These are phyloP conservation scores for Enteromius paludinosus DNA, from an alignment of 2,797 vertebrate genomes.

Conservation along the genomic window DNA sequence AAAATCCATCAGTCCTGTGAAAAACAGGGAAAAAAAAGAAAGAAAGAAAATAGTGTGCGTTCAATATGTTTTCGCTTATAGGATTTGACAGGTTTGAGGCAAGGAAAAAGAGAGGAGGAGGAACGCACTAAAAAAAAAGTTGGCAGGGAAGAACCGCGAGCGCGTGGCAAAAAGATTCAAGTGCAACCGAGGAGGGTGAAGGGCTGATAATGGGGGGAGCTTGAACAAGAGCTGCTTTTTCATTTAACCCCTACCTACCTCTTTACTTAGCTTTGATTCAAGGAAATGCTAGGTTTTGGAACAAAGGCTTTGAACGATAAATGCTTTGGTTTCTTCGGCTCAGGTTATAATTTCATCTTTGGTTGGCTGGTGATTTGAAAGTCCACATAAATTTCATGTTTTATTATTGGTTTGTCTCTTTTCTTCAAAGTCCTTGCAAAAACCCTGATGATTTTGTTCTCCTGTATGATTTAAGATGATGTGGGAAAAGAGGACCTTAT, in stretches of 20 bases:
- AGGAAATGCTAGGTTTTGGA: neutral
- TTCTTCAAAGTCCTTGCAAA: neutral
- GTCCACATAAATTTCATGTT: neutral
- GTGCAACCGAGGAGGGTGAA: constrained; percentile 44
- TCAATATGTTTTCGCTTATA: constrained; percentile 67
- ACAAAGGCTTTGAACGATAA: neutral
- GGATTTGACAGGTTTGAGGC: constrained; percentile 64
- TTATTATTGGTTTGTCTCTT: neutral
- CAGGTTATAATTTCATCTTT: neutral
- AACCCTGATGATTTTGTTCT: neutral
- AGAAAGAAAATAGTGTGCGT: constrained; percentile 57
- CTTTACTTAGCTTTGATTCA: neutral
- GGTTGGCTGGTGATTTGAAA: neutral
- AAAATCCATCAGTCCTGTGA: constrained; percentile 68
- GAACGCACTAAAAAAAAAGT: constrained; percentile 60
- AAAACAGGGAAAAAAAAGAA: constrained; percentile 25
- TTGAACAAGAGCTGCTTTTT: constrained; percentile 38
- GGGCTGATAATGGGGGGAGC: constrained; percentile 26
- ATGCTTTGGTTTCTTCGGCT: neutral
- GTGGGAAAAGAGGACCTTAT: neutral
- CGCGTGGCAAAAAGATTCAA: constrained; percentile 69
- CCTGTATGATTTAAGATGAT: neutral
- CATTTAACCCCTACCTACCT: constrained; percentile 52
- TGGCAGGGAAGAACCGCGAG: constrained; percentile 53
- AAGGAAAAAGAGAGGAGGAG: constrained; percentile 47